Evolutionary conservation across 2,797 vertebrate species (phyloP).

Genomic region (Tauraco hartlaubi): DNA sequence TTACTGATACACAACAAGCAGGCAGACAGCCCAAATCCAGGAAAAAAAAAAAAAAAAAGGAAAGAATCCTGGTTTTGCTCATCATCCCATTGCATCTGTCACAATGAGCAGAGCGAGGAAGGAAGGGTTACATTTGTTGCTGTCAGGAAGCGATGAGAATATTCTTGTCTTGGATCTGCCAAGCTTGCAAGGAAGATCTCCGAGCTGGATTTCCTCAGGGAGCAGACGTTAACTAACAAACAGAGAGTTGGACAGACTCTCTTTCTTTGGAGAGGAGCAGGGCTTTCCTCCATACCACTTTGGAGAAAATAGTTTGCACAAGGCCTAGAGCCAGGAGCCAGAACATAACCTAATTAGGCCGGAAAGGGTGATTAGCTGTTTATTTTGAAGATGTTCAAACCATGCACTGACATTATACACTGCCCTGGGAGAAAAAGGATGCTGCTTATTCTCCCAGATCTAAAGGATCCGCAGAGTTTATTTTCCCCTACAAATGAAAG

Average conservation of each 20-base stretch:
- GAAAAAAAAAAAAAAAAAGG: neutral
- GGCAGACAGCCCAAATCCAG: neutral
- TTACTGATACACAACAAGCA: neutral
- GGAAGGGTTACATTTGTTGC: neutral
- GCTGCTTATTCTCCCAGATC: slow-evolving; percentile 47
- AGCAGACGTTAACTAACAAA: neutral
- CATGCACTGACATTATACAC: slow-evolving; percentile 7
- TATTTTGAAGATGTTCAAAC: slow-evolving; percentile 61
- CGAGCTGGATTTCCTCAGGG: neutral
- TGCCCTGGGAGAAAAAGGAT: slow-evolving; percentile 40
- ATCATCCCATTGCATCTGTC: neutral
- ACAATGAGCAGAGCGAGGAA: neutral
- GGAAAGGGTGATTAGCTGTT: slow-evolving; percentile 62
- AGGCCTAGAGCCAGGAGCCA: slow-evolving; percentile 27
- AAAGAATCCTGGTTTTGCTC: neutral
- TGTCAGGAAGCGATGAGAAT: fast-evolving
- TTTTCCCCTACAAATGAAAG: slow-evolving; percentile 49
- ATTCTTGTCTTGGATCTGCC: neutral
- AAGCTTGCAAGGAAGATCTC: neutral
- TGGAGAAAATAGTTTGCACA: neutral
- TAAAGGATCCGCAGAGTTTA: slow-evolving; percentile 53
- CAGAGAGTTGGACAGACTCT: neutral
- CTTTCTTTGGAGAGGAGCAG: neutral
- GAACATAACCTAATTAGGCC: slow-evolving; percentile 60
- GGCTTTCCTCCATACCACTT: neutral